Evolutionary conservation across 2,888 invertebrate genomes (phyloP).

Genomic region (Dolichopus griseipennis): DNA sequence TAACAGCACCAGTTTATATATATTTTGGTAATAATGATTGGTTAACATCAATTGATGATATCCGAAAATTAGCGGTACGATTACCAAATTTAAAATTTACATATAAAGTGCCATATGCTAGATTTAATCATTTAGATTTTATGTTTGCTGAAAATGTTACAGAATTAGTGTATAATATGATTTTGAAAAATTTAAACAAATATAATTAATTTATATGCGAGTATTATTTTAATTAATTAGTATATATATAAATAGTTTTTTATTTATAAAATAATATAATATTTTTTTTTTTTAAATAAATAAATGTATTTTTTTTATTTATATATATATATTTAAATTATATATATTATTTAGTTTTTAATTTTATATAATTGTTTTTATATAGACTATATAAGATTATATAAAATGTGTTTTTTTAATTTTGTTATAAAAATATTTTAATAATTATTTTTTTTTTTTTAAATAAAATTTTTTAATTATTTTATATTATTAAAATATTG

Average conservation of each 20-base stretch:
- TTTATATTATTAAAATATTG: too few species aligned
- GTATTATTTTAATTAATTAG: too few species aligned
- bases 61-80: conserved; percentile 40
- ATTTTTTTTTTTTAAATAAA: not conserved
- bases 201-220: not conserved
- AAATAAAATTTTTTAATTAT: too few species aligned
- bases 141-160: conserved; percentile 55
- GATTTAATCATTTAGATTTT: conserved; percentile 63
- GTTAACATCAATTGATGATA: conserved; percentile 49
- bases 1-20: conserved; percentile 54
- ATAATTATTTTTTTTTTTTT: too few species aligned
- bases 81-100: conserved; percentile 47
- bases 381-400: too few species aligned
- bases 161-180: conserved; percentile 48
- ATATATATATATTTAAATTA: not conserved
- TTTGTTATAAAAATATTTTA: too few species aligned
- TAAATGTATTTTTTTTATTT: too few species aligned
- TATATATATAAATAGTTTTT: too few species aligned
- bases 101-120: conserved; percentile 44
- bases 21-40: conserved; percentile 61
- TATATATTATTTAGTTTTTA: not conserved
- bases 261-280: not conserved
- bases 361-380: too few species aligned
- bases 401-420: too few species aligned
- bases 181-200: conserved; percentile 30